Evolutionary conservation across 2,113 vertebrate species (phyloP), one percentile per base, ranked within the genome.

Genomic region (Rallus limicola): DNA sequence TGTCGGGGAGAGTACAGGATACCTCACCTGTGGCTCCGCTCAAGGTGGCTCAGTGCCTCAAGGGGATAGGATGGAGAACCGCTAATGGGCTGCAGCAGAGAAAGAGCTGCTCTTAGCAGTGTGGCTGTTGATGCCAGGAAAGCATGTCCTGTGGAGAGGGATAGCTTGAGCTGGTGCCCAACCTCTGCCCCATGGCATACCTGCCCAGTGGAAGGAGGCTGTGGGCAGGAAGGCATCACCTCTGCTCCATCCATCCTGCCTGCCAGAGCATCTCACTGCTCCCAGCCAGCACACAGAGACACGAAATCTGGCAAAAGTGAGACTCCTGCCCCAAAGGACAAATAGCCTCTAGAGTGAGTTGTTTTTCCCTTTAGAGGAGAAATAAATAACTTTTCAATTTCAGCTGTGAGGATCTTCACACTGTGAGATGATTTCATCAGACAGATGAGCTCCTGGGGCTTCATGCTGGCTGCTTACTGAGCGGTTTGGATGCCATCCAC

Each of bases 311-410:
- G 72, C 15, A 60, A 46, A 81, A 93, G 65, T 33, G 62, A 86
- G 48, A 84, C 56, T 93, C 46, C 33, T 89, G 44, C 65, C 69
- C 69, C 76, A 82, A 42, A 83, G 69, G 58, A 44, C 28, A 64
- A 67, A 52, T 5, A 53, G 26, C 48, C 58, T 79, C 38, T 44
- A n/a, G 34, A 53, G 23, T 2, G 8, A 88, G 60, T 80, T 64
- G 8, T 6, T 95, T 90, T 72, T 77, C 40, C 42, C n/a, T 93
- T 74, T 63, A 76, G 74, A 96, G 59, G 46, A 82, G 82, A 80
- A 90, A 94, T 84, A 93, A 96, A 76, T 86, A 93, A 88, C 79
- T 95, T 94, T 83, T 91, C 82, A 33, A 46, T 92, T 95, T 80
- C 82, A 81, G 13, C 55, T 91, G 58, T 2, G 2, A 78, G 52